A percentile compares a stretch with the other conserved stretches of the same genome.
These are phyloP conservation scores for Megaceryle maxima DNA, from an alignment of 2,113 vertebrate genomes.

Conservation along the genomic window DNA sequence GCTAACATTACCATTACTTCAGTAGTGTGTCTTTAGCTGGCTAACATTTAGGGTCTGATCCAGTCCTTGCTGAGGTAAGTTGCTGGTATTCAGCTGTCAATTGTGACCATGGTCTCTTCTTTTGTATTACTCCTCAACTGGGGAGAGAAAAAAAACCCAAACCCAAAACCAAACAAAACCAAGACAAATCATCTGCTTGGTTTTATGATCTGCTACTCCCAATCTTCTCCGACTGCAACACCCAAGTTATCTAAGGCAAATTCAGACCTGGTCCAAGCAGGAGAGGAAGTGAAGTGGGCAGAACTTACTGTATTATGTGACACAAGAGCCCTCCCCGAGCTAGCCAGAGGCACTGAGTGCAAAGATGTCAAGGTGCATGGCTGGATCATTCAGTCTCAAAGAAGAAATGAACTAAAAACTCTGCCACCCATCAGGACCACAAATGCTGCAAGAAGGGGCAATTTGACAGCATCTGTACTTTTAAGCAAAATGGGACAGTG, in stretches of 20 bases:
- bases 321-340: not conserved
- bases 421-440: not conserved
- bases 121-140: not conserved
- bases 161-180: not conserved
- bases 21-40: not conserved
- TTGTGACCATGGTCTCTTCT: not conserved
- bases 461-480: not conserved
- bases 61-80: not conserved
- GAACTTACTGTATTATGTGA: rapidly evolving
- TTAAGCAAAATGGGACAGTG: not conserved
- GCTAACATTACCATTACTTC: not conserved
- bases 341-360: not conserved
- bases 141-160: no score
- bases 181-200: not conserved
- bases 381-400: not conserved
- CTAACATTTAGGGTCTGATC: not conserved
- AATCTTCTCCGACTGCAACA: not conserved
- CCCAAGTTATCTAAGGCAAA: not conserved
- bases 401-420: not conserved
- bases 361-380: not conserved
- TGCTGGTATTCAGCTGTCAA: not conserved
- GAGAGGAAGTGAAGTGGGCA: not conserved
- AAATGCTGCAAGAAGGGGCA: not conserved
- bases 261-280: not conserved
- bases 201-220: not conserved